A percentile compares a stretch with the other conserved stretches of the same genome.
These are phyloP conservation scores for Gallinago nigripennis DNA, from an alignment of 2,797 vertebrate genomes.

Conservation along the genomic window DNA sequence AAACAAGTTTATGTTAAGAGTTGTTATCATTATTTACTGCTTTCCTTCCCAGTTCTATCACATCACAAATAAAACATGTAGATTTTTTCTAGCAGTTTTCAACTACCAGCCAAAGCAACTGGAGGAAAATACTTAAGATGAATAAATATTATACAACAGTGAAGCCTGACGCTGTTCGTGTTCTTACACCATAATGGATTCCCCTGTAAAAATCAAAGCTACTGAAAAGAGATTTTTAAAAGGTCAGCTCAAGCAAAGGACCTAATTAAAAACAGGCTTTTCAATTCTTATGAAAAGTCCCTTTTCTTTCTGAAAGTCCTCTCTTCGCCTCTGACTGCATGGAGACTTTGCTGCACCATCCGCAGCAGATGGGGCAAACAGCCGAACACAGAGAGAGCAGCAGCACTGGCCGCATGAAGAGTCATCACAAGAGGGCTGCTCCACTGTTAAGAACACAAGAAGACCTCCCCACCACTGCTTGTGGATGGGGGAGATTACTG, in stretches of 20 bases:
- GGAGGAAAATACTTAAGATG: not conserved
- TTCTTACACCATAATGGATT: not conserved
- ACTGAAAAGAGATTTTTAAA: not conserved
- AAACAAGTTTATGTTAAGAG: not conserved
- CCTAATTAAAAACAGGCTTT: not conserved
- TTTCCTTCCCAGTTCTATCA: not conserved
- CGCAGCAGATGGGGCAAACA: not conserved
- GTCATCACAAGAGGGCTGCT: not conserved
- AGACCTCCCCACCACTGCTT: not conserved
- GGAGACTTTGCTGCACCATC: not conserved
- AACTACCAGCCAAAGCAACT: not conserved
- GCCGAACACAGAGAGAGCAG: rapidly evolving
- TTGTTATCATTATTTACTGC: not conserved
- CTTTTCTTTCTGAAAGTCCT: not conserved
- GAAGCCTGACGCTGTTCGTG: not conserved
- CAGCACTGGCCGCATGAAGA: not conserved
- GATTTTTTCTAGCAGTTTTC: not conserved
- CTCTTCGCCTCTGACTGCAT: not conserved
- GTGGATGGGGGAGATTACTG: not conserved
- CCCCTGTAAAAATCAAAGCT: not conserved
- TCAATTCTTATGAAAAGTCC: not conserved
- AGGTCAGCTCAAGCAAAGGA: not conserved
- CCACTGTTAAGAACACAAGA: not conserved
- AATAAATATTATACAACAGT: not conserved
- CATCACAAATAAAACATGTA: not conserved